Evolutionary conservation across 2,797 vertebrate species (phyloP), one percentile per base, ranked within the genome.

Genomic region (Typhlichthys subterraneus): DNA sequence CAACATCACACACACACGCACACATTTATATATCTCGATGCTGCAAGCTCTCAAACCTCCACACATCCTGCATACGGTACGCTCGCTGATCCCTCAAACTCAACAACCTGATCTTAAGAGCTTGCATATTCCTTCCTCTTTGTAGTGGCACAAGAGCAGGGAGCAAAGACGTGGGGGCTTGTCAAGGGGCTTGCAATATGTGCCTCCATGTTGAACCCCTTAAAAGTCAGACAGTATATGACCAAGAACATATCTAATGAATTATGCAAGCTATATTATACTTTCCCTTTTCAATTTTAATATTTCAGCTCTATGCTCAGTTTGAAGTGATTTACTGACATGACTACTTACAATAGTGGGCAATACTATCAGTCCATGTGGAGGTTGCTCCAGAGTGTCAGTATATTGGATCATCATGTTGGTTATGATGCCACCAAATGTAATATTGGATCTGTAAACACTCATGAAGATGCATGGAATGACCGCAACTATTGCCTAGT

Each of bases 241-340:
- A 79, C 67, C 77, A 29, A 61, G 76, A 85, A 77, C 66, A 74
- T 77, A 73, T 62, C 70, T 76, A 58, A 85, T 87, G 74, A 88
- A 85, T 90, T 85, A 85, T 87, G 82, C 60, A 89, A 79, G 53
- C 67, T 62, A 65, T 70, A 65, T 70, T 78, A 72, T 76, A 75
- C 67, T 86, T 85, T 81, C 71, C 66, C 57, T 73, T 81, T 76
- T 80, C 66, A 67, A 42, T 19, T 65, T 73, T 71, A 85, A 85
- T 85, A 83, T 85, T 81, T 77, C 69, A 83, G 69, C 52, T 61
- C 64, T 53, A 67, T 5, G 57, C 45, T 51, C 59, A 0, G 60
- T 59, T 72, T 71, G 69, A 76, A 65, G 74, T 76, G 60, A 54
- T 70, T 57, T 58, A 61, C 54, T 72, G 72, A 81, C 69, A 57